These are phyloP conservation scores for Linurgus olivaceus DNA, from an alignment of 2,797 vertebrate species.

Conservation along the genomic window DNA sequence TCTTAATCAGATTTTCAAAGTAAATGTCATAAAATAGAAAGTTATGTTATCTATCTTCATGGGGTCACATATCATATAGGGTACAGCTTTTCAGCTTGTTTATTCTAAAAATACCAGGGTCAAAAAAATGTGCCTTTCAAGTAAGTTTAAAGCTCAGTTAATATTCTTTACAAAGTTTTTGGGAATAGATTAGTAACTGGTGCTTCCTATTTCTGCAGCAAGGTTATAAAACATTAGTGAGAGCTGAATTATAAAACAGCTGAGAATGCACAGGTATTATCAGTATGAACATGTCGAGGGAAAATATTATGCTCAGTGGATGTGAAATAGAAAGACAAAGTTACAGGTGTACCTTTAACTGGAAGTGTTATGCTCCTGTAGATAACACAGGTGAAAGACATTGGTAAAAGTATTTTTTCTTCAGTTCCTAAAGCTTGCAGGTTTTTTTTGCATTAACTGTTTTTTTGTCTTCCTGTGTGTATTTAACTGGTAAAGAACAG, in stretches of 20 bases:
- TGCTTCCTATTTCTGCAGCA: background rate
- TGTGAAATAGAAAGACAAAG: background rate
- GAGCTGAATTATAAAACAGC: background rate
- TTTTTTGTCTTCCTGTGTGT: background rate
- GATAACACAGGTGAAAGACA: background rate
- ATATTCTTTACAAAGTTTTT: background rate
- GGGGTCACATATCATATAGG: slow-evolving; percentile 67
- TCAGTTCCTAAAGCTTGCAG: background rate
- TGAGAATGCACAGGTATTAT: background rate
- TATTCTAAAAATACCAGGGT: slow-evolving; percentile 53
- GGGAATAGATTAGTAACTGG: background rate
- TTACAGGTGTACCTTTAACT: background rate
- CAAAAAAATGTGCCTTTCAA: slow-evolving; percentile 10
- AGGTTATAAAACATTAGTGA: background rate
- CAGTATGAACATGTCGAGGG: background rate
- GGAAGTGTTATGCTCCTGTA: background rate
- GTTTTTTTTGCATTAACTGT: background rate
- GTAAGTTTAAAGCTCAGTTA: background rate
- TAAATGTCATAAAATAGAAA: slow-evolving; percentile 84
- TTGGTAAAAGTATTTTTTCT: background rate
- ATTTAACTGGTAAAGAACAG: background rate
- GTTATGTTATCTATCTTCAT: slow-evolving; percentile 81
- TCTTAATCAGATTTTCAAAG: slow-evolving; percentile 91
- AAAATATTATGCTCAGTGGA: background rate
- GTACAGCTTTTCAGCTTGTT: slow-evolving; percentile 46